Base-by-base conservation (phyloP, 2,888 invertebrate species). In the Terebella lapidaria region DNA sequence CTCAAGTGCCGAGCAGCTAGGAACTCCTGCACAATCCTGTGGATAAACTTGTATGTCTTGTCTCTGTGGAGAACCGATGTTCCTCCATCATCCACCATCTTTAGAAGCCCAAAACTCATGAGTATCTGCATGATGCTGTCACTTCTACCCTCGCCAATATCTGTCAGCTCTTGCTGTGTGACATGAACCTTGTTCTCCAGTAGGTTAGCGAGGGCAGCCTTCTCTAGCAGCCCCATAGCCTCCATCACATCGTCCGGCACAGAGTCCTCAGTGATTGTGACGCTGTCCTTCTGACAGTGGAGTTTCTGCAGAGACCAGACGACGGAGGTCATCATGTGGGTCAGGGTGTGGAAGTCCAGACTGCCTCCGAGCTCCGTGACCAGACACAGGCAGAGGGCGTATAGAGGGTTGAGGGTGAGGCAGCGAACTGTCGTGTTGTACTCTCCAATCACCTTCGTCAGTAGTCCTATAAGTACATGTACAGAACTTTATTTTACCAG, bases 1-100 rank as follows among this genome's bases (percentile, higher is more conserved):
- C 70, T 67, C 49, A 76, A 64, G 54, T 71, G 67, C 3, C 67
- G 56, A 0, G 74, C 74, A 5, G 73, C 71, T 47, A 76, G 65
- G 57, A 71, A 73, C 54, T 75, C 72, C 25, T 68, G 65, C 27
- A 72, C 60, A 2, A 72, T 49, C 25, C n/a, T 35, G n/a, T n/a
- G 10, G 42, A 35, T 15, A 35, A 35, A 35, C 10, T 10, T 35
- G n/a, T 35, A 35, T n/a, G 42, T n/a, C 42, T 35, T 35, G 42
- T 35, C 42, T 15, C 42, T 35, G 42, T 35, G 42, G n/a, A n/a
- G n/a, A n/a, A n/a, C n/a, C n/a, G n/a, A n/a, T n/a, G n/a, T n/a
- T 15, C n/a, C n/a, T 10, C 42, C n/a, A 15, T 35, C 10, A 35
- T 35, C 10, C 42, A 35, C 42, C 42, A 15, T n/a, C n/a, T 35